A percentile compares a stretch with the other conserved stretches of the same genome.
phyloP scores from a whole-genome alignment of 2,797 vertebrate genomes.

The Botia kubotai region DNA sequence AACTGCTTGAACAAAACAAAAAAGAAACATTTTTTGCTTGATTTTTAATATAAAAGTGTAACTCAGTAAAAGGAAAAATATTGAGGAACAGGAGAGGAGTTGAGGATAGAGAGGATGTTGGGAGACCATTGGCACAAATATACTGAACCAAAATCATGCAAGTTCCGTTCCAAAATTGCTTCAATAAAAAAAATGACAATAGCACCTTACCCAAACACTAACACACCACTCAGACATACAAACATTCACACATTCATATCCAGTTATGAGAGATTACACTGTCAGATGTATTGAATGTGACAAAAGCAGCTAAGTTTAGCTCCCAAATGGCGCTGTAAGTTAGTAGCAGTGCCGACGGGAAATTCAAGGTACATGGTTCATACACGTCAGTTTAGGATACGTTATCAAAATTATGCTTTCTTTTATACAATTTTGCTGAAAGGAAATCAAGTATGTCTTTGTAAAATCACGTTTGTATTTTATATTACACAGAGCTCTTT shows the following conservation, averaged over 20 bases:
- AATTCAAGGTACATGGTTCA: constrained; percentile 17
- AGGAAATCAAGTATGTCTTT: not conserved
- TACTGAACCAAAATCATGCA: constrained; percentile 52
- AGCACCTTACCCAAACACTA: constrained; percentile 50
- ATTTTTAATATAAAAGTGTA: constrained; percentile 69
- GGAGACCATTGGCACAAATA: constrained; percentile 65
- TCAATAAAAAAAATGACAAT: constrained; percentile 65
- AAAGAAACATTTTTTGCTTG: constrained; percentile 57
- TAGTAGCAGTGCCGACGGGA: constrained; percentile 4
- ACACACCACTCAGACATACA: constrained; percentile 43
- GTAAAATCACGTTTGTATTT: not conserved
- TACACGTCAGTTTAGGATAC: not conserved
- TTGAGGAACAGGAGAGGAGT: constrained; percentile 37
- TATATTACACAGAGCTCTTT: constrained; percentile 17
- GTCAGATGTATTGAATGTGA: constrained; percentile 16
- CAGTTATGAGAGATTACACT: constrained; percentile 35
- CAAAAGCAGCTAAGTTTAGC: constrained; percentile 43
- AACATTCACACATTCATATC: constrained; percentile 50
- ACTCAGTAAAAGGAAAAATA: constrained; percentile 41
- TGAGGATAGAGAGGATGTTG: constrained; percentile 26
- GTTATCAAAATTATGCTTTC: not conserved
- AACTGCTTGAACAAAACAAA: constrained; percentile 63
- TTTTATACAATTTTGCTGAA: not conserved
- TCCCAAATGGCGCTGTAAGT: constrained; percentile 7
- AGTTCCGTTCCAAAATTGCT: constrained; percentile 60